phyloP scores from a whole-genome alignment of 2,797 vertebrate species.

The Lerista edwardsae region DNA sequence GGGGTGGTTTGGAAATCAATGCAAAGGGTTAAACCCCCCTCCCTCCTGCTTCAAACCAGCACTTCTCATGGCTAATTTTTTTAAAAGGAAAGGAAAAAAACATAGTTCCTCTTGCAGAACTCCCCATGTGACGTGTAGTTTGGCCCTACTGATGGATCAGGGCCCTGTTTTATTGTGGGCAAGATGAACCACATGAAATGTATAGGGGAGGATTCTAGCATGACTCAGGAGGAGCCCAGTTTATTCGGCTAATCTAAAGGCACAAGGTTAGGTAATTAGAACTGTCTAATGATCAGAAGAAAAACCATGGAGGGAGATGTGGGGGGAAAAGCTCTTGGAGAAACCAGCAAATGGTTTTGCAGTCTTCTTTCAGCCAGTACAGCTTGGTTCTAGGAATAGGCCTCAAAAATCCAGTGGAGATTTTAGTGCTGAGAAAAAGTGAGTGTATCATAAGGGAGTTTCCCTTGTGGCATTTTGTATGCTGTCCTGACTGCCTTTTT shows the following conservation, averaged over 20 bases:
- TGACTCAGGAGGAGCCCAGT: background rate
- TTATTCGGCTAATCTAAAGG: background rate
- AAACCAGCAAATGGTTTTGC: background rate
- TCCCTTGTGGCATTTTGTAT: background rate
- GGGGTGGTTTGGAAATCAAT: too few relatives aligned
- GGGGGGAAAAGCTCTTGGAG: background rate
- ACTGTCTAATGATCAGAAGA: background rate
- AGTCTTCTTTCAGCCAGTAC: background rate
- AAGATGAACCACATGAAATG: background rate
- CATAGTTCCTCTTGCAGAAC: too few relatives aligned
- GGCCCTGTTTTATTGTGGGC: background rate
- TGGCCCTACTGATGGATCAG: too few relatives aligned
- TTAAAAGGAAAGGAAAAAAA: too few relatives aligned
- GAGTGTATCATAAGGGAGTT: background rate
- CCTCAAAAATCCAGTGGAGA: background rate
- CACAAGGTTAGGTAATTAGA: background rate
- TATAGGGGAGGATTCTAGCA: background rate
- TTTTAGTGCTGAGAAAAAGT: background rate
- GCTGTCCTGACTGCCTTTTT: background rate
- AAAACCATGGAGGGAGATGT: background rate
- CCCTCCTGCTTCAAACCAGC: too few relatives aligned
- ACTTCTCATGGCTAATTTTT: too few relatives aligned
- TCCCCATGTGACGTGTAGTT: too few relatives aligned
- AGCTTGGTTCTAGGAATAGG: background rate
- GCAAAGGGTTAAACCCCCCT: too few relatives aligned